These are phyloP conservation scores for Myodes glareolus DNA, from an alignment of 2,113 vertebrate genomes.

Conservation along the genomic window DNA sequence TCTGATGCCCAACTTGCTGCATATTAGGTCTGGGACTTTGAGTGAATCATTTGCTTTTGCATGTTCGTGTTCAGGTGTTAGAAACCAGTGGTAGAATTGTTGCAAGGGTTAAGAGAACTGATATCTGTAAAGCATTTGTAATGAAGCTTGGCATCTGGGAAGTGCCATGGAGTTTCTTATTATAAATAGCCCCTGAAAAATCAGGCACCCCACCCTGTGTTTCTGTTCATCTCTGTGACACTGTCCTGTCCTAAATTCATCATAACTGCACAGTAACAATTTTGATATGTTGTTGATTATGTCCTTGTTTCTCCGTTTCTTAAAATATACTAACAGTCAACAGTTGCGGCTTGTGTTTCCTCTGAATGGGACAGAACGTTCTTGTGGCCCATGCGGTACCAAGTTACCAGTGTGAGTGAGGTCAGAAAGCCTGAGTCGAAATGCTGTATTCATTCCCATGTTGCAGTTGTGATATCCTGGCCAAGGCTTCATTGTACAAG, in stretches of 20 bases:
- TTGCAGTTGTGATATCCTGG: neutral
- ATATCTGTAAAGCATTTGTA: neutral
- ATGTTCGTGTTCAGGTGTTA: neutral
- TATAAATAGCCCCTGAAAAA: neutral
- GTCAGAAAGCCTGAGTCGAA: neutral
- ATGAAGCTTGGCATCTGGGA: neutral
- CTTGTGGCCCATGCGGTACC: neutral
- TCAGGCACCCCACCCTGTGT: neutral
- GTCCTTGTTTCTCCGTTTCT: neutral
- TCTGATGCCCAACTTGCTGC: neutral
- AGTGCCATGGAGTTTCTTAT: neutral
- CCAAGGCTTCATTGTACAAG: neutral
- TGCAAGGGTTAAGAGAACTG: neutral
- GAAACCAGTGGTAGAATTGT: neutral
- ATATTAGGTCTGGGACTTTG: neutral
- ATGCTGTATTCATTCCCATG: neutral
- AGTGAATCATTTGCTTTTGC: neutral
- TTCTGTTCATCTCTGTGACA: neutral
- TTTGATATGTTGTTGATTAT: neutral
- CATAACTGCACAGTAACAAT: neutral
- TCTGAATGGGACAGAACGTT: neutral
- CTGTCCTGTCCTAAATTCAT: neutral
- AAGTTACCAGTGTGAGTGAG: neutral
- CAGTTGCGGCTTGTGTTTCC: neutral
- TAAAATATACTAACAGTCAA: neutral